Percentiles rank a stretch among this genome's conserved stretches.
These are phyloP conservation scores for Hippoglossus hippoglossus DNA, from an alignment of 2,797 vertebrate genomes.

Conservation along the genomic window DNA sequence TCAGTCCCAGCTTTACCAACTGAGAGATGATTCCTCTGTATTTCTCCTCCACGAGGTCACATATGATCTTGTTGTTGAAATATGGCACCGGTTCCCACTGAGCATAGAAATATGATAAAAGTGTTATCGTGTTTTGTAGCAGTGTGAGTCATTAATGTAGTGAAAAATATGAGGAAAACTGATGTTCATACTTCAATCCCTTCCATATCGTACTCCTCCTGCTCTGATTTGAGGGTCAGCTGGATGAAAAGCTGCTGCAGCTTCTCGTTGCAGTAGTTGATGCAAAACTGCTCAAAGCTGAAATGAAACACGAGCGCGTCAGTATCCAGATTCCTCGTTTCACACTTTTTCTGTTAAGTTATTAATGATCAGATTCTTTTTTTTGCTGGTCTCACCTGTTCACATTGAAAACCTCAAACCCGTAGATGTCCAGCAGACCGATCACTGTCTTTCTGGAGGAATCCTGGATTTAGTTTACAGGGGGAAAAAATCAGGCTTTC, in stretches of 20 bases:
- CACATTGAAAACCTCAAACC: constrained; percentile 94
- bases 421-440: constrained; percentile 95
- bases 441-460: constrained; percentile 91
- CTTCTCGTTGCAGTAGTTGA: constrained; percentile 98
- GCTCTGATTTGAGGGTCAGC: constrained; percentile 95
- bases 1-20: constrained; percentile 53
- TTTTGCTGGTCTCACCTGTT: constrained; percentile 86
- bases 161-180: neutral
- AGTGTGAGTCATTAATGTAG: neutral
- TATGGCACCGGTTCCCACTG: constrained; percentile 96
- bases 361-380: neutral
- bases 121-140: neutral
- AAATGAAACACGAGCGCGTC: constrained; percentile 26
- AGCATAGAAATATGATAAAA: constrained; percentile 4
- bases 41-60: constrained; percentile 95
- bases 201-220: constrained; percentile 93
- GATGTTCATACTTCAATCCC: constrained; percentile 90
- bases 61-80: constrained; percentile 98
- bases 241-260: constrained; percentile 96
- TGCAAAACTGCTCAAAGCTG: constrained; percentile 98
- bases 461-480: constrained; percentile 82
- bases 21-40: constrained; percentile 93
- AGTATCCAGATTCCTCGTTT: neutral
- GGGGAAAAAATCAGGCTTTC: neutral
- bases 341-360: neutral